Percentiles rank a stretch among this genome's conserved stretches.
These are phyloP conservation scores for Cyclophora albipunctata DNA, from an alignment of 2,888 invertebrate species.

Conservation along the genomic window DNA sequence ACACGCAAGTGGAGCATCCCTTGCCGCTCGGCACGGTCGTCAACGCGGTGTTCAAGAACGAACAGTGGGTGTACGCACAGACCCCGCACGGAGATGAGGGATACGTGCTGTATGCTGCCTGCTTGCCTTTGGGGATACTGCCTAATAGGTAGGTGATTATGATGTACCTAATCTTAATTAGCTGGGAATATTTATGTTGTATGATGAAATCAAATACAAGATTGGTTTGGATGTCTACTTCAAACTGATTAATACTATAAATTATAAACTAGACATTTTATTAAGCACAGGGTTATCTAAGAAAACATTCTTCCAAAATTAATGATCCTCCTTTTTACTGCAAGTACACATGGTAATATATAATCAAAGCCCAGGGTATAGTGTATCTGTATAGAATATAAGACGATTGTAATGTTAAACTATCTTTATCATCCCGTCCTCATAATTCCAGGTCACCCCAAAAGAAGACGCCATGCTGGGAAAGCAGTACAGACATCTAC, in stretches of 20 bases:
- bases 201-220: too few relatives aligned
- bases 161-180: background rate
- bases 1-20: slow-evolving; percentile 80
- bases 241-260: too few relatives aligned
- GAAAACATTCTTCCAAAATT: too few relatives aligned
- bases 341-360: too few relatives aligned
- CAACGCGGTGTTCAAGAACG: slow-evolving; percentile 89
- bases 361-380: too few relatives aligned
- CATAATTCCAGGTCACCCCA: slow-evolving; percentile 62
- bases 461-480: slow-evolving; percentile 84
- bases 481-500: slow-evolving; percentile 86
- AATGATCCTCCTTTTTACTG: too few relatives aligned
- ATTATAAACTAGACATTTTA: too few relatives aligned
- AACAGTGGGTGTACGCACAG: slow-evolving; percentile 89
- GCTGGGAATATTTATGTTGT: too few relatives aligned
- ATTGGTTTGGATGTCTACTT: too few relatives aligned
- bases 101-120: slow-evolving; percentile 84
- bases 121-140: slow-evolving; percentile 84
- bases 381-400: too few relatives aligned
- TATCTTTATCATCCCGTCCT: background rate
- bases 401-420: too few relatives aligned
- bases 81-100: slow-evolving; percentile 91
- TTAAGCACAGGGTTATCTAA: too few relatives aligned
- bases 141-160: slow-evolving; percentile 59
- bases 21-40: slow-evolving; percentile 89